Evolutionary conservation across 2,888 invertebrate species (phyloP).

Genomic region (Drosophila maculinotata): DNA sequence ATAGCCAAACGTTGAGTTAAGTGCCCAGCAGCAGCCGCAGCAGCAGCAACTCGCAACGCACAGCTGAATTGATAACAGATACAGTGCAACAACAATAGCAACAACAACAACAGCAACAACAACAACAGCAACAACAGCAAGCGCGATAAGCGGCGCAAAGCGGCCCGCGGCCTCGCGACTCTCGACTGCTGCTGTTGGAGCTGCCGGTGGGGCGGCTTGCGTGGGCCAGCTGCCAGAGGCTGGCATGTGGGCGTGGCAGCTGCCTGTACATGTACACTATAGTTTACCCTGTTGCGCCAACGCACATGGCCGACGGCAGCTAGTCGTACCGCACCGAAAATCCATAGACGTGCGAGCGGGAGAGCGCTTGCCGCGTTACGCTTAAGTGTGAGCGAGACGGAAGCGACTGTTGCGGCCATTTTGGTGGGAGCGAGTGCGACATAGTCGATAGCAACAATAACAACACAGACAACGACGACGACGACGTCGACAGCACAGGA

Average conservation of each 20-base stretch:
- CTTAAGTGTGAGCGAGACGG: constrained; percentile 39
- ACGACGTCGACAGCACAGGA: constrained; percentile 17
- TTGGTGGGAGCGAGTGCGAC: constrained; percentile 79
- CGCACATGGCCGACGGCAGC: constrained; percentile 21
- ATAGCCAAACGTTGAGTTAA: constrained; percentile 72
- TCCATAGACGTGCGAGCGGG: constrained; percentile 26
- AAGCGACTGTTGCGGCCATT: constrained; percentile 68
- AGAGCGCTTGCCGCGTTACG: background rate
- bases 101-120: constrained; percentile 11
- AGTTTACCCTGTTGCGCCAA: constrained; percentile 72
- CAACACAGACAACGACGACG: constrained; percentile 23
- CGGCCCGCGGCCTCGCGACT: constrained; percentile 66
- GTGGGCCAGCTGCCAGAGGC: background rate
- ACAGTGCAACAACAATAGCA: constrained; percentile 35
- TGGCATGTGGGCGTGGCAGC: constrained; percentile 66
- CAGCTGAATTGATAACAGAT: constrained; percentile 70
- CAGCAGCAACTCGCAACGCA: constrained; percentile 42
- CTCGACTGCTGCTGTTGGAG: constrained; percentile 48
- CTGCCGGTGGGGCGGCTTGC: constrained; percentile 43
- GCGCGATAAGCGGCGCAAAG: constrained; percentile 61
- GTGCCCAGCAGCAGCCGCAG: constrained; percentile 37
- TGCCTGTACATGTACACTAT: no score
- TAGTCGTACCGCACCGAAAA: constrained; percentile 49
- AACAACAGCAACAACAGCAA: constrained; percentile 19
- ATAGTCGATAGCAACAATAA: constrained; percentile 34